Percentiles rank a stretch among this genome's conserved stretches.
phyloP scores from a whole-genome alignment of 2,888 invertebrate genomes.

The Tenthredo scrophulariae region DNA sequence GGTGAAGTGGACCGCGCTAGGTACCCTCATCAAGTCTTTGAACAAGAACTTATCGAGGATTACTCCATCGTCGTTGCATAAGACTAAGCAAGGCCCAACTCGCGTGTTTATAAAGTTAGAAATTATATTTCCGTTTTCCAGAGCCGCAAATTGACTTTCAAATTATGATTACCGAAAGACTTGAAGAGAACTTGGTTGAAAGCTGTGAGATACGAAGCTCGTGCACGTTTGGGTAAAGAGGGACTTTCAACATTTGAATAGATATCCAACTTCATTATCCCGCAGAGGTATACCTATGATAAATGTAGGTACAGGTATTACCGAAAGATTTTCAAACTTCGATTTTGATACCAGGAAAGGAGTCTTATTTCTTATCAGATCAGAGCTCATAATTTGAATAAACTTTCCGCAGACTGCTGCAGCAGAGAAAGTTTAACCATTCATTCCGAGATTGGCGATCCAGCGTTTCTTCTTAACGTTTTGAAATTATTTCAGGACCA shows the following conservation, averaged over 20 bases:
- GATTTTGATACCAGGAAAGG: not conserved
- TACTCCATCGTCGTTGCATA: constrained; percentile 27
- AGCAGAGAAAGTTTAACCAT: not conserved
- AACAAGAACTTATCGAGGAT: constrained; percentile 40
- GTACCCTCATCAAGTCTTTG: constrained; percentile 7
- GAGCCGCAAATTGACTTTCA: constrained; percentile 32
- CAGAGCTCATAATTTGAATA: not conserved
- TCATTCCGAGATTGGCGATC: not conserved
- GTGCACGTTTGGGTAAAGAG: not conserved
- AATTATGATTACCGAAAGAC: not conserved
- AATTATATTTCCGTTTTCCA: constrained; percentile 21
- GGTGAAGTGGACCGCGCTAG: not conserved
- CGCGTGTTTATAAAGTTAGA: constrained; percentile 27
- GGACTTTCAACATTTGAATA: not conserved
- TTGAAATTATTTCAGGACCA: not conserved
- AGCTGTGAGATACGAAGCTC: not conserved
- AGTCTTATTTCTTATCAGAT: not conserved
- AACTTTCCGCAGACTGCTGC: not conserved
- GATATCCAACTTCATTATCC: not conserved
- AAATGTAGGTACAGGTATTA: not conserved
- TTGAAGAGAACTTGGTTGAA: constrained; percentile 10
- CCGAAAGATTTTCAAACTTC: constrained; percentile 5
- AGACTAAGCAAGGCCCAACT: not conserved
- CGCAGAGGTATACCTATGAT: not conserved
- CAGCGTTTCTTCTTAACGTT: not conserved